phyloP scores from a whole-genome alignment of 2,888 invertebrate species.

The Electrophaes corylata region DNA sequence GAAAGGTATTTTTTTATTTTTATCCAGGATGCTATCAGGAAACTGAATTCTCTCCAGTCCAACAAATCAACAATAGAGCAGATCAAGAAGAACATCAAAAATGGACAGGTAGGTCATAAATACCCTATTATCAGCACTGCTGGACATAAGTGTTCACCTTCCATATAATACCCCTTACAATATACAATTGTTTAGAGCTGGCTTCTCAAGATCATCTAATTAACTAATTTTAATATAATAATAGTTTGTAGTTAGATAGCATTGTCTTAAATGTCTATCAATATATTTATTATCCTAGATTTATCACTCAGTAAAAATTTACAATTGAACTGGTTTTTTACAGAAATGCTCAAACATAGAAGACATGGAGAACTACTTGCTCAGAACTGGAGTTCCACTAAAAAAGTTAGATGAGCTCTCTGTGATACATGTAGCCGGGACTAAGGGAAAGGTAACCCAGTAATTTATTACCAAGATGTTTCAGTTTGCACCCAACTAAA shows the following conservation, averaged over 20 bases:
- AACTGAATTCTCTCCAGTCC: constrained; percentile 89
- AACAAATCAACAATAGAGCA: constrained; percentile 86
- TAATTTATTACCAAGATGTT: neutral
- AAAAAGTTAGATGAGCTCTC: constrained; percentile 89
- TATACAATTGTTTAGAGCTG: too few relatives aligned
- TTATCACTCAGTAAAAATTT: too few relatives aligned
- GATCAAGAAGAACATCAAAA: constrained; percentile 63
- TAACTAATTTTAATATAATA: too few relatives aligned
- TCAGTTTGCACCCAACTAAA: too few relatives aligned
- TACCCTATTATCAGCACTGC: neutral
- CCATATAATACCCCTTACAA: too few relatives aligned
- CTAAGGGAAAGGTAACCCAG: constrained; percentile 92
- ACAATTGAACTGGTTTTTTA: constrained; percentile 36
- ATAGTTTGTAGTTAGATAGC: too few relatives aligned
- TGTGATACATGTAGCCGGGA: constrained; percentile 97
- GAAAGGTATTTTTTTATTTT: neutral
- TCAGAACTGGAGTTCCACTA: constrained; percentile 86
- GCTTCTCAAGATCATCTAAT: too few relatives aligned
- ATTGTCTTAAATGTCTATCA: too few relatives aligned
- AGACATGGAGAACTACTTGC: constrained; percentile 84
- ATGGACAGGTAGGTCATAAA: constrained; percentile 62
- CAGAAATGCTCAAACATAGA: constrained; percentile 75
- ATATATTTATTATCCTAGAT: too few relatives aligned
- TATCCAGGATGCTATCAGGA: constrained; percentile 87
- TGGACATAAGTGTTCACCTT: too few relatives aligned